Evolutionary conservation across 2,888 invertebrate genomes (phyloP).

Genomic region (Horisme vitalbata): DNA sequence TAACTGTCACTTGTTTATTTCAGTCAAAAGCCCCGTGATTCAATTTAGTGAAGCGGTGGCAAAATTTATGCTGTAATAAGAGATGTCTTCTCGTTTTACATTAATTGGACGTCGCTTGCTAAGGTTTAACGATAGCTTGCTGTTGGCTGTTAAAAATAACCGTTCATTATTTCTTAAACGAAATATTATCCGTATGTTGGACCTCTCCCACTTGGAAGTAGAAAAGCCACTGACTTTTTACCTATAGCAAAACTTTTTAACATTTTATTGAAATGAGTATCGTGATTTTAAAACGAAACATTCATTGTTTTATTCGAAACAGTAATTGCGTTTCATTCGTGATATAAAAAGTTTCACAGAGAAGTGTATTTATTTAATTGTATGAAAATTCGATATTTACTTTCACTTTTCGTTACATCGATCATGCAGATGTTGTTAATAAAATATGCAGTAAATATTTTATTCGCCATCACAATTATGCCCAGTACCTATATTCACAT

Average conservation of each 20-base stretch:
- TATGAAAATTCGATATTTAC: no score
- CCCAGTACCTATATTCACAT: no score
- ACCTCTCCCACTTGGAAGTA: no score
- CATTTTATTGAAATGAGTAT: no score
- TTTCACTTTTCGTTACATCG: no score
- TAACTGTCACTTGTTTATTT: slow-evolving; percentile 43
- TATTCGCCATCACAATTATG: no score
- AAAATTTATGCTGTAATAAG: slow-evolving; percentile 62
- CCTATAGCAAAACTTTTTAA: no score
- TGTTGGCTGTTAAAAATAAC: slow-evolving; percentile 45
- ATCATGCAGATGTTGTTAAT: no score
- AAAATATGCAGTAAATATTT: neutral
- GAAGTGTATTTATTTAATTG: no score
- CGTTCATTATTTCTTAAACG: slow-evolving; percentile 32
- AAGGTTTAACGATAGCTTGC: slow-evolving; percentile 55
- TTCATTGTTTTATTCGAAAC: neutral
- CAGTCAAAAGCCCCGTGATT: slow-evolving; percentile 48
- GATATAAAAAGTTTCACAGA: neutral
- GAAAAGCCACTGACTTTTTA: no score
- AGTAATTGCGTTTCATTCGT: slow-evolving; percentile 4
- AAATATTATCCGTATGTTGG: no score
- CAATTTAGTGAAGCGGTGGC: slow-evolving; percentile 54
- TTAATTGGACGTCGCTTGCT: slow-evolving; percentile 60
- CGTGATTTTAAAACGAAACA: no score
- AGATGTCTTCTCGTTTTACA: slow-evolving; percentile 58